Evolutionary conservation across 2,888 invertebrate species (phyloP), one percentile per base, ranked within the genome.

Genomic region (Automeris io): DNA sequence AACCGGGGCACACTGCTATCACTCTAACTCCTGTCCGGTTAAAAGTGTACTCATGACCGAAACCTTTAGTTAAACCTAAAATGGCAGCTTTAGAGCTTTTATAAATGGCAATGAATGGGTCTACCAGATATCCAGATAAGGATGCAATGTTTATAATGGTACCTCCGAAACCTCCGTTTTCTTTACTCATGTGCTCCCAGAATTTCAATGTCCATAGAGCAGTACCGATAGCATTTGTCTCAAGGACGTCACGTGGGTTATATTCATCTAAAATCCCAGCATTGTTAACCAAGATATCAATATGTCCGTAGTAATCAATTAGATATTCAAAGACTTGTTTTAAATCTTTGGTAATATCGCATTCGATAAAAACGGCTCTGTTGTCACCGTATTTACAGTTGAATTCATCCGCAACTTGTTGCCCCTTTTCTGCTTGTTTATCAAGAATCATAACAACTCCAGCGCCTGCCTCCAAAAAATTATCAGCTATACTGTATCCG

Each of bases 121-220:
- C 70, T 0, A 87, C 67, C 49, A 78, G 72, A 31, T 86, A 76
- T 0, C 91, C 91, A 41, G 88, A 83, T 13, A 89, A 87, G 0
- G 91, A 91, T 1, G 90, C 83, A 13, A 91, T 73, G 58, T 93
- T 92, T n/a, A 92, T 78, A 33, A 92, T 87, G 0, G 88, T 85
- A 1, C 92, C 92, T 6, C 92, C 91, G 23, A 72, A 67, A 0
- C 89, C 89, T 0, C 87, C 82, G 37, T 77, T 83, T 43, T 89
- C 81, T 31, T 69, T 83, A n/a, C 89, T 77, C 88, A 91, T 88
- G 55, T 88, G 81, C 39, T 90, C 25, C 23, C 18, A 24, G 13
- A 39, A 42, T 31, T 42, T 36, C 5, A 33, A 5, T 5, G 39
- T 24, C 39, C 42, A 42, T 12, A 33, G 13, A 1, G 39, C 34